Conservation (phyloP, 2,888 invertebrate species). For the Monoplex corrugatus region DNA sequence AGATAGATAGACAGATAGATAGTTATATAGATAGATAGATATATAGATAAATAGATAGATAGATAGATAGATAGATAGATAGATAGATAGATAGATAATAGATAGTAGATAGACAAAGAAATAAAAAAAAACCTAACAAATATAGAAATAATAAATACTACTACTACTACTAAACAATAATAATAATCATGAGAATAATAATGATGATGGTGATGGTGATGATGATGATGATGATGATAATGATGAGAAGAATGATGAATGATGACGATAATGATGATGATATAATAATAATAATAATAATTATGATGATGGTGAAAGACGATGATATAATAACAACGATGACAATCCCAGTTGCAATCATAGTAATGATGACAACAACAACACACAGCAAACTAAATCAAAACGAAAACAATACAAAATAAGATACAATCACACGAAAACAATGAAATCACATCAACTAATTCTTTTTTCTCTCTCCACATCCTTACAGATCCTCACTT, state of each 20-base stretch:
- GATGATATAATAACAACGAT: background rate
- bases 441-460: background rate
- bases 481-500: constrained; percentile 67
- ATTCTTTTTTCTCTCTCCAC: background rate
- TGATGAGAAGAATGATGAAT: background rate
- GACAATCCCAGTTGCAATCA: background rate
- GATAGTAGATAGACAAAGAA: no score
- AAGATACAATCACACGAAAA: background rate
- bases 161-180: no score
- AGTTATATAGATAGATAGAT: no score
- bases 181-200: no score
- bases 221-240: background rate
- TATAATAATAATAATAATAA: background rate
- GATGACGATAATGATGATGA: background rate
- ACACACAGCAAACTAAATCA: background rate
- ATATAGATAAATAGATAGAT: no score
- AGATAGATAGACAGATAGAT: no score
- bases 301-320: background rate
- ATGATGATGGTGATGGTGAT: no score
- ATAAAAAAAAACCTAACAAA: no score
- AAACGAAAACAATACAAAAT: background rate
- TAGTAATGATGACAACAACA: no score
- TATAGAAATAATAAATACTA: no score
- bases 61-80: no score
- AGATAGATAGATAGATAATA: no score